A percentile compares a stretch with the other conserved stretches of the same genome.
These are phyloP conservation scores for Euthynnus affinis DNA, from an alignment of 2,797 vertebrate genomes.

Conservation along the genomic window DNA sequence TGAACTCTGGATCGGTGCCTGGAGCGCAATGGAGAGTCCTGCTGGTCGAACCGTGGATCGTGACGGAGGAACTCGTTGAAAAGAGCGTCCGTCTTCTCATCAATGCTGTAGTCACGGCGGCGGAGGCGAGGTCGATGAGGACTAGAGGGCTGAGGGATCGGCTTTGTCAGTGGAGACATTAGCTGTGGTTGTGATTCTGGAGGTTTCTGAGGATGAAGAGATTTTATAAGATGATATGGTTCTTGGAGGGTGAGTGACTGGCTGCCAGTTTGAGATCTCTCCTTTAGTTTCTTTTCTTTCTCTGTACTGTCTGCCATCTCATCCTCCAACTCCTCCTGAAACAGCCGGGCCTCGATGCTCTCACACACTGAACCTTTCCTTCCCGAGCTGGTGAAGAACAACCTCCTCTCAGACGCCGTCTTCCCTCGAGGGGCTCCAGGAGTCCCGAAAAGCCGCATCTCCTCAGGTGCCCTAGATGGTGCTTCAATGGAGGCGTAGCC, in stretches of 20 bases:
- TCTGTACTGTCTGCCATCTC: slow-evolving; percentile 67
- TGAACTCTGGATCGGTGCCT: slow-evolving; percentile 92
- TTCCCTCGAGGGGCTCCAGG: slow-evolving; percentile 83
- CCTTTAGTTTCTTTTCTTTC: slow-evolving; percentile 47
- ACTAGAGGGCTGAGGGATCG: slow-evolving; percentile 75
- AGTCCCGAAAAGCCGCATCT: slow-evolving; percentile 84
- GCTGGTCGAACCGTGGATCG: slow-evolving; percentile 93
- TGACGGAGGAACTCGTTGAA: slow-evolving; percentile 97
- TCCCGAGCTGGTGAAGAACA: slow-evolving; percentile 91
- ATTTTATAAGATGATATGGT: slow-evolving; percentile 60
- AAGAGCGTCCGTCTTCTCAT: slow-evolving; percentile 96
- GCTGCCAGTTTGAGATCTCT: slow-evolving; percentile 28
- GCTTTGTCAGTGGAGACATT: slow-evolving; percentile 62
- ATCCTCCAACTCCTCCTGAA: slow-evolving; percentile 87
- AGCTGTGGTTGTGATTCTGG: slow-evolving; percentile 62
- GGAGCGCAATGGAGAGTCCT: slow-evolving; percentile 87
- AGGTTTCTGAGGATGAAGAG: slow-evolving; percentile 62
- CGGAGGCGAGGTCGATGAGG: slow-evolving; percentile 77
- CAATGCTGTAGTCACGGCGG: slow-evolving; percentile 98
- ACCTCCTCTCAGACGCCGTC: slow-evolving; percentile 90
- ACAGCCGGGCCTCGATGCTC: slow-evolving; percentile 87
- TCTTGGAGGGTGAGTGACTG: slow-evolving; percentile 61
- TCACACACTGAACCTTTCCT: slow-evolving; percentile 91
- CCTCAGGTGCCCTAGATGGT: slow-evolving; percentile 89
- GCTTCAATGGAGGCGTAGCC: slow-evolving; percentile 97